Base-by-base conservation (phyloP, 2,113 vertebrate species). In the Microtus ochrogaster region DNA sequence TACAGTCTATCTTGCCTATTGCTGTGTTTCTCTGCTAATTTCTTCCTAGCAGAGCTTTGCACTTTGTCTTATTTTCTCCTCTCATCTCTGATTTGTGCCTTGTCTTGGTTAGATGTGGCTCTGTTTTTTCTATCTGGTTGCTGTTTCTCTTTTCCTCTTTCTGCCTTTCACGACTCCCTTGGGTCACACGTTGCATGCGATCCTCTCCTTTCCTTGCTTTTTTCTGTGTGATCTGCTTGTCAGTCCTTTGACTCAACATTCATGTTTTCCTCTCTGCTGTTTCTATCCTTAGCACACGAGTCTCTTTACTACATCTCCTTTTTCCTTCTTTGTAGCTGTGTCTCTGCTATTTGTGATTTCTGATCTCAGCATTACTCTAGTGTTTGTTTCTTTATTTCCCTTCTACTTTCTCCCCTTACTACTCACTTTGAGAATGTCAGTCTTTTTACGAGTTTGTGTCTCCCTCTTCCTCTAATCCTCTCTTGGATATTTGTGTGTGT, bases 161-260 rank as follows among this genome's bases (percentile, higher is more conserved):
- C 28, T 47, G 95, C 16, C 55, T 33, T 81, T 65, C 58, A 24
- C 77, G 47, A 77, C 19, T 92, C 68, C 49, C 89, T 47, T 86
- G 73, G 26, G 82, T 92, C 63, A 44, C 17, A n/a, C 36, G 33
- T 49, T 92, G 13, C 86, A 70, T 97, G 24, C 28, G 65, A 79
- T 22, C 36, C 52, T 94, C 41, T 76, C 8, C 12, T 58, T 89
- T 55, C 41, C 39, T 95, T 41, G 17, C 74, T 49, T 44, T 65
- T 94, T 61, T 95, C 30, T 88, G 68, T 92, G 70, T 87, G 74
- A 96, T 91, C 68, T 93, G 74, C n/a, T 82, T 88, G 66, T 82
- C 85, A 63, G 55, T 4, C 55, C 55, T 58, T n/a, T 96, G 33
- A 3, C 70, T 79, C 89, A 63, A 70, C 41, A 66, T 91, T 96